Evolutionary conservation across 2,888 invertebrate species (phyloP).

Genomic region (Cordilura impudica): DNA sequence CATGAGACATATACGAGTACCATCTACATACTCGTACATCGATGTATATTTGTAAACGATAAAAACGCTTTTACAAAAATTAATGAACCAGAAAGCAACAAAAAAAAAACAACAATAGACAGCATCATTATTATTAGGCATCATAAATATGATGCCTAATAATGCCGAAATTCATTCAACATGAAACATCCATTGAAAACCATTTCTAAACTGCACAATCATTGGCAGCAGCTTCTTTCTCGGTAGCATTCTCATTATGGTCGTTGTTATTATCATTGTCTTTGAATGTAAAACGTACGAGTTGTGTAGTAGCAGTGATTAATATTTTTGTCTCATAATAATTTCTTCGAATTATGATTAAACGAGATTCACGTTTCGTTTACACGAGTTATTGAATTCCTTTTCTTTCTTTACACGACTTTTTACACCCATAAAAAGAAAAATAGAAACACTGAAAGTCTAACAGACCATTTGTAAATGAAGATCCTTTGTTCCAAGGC

Average conservation of each 20-base stretch:
- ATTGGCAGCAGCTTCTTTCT: background rate
- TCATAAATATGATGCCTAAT: slow-evolving; percentile 1
- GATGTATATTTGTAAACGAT: slow-evolving; percentile 59
- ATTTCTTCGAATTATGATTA: slow-evolving; percentile 56
- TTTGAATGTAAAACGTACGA: slow-evolving; percentile 26
- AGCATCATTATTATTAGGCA: slow-evolving; percentile 30
- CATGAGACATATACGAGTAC: slow-evolving; percentile 60
- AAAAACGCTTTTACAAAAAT: slow-evolving; percentile 57
- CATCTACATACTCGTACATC: slow-evolving; percentile 64
- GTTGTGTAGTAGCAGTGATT: slow-evolving; percentile 16
- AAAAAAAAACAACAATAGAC: slow-evolving; percentile 18
- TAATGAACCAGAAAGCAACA: slow-evolving; percentile 48
- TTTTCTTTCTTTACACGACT: slow-evolving; percentile 4
- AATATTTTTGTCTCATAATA: background rate
- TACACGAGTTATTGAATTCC: slow-evolving; percentile 47
- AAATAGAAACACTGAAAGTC: slow-evolving; percentile 42
- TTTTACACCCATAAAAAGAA: slow-evolving; percentile 2
- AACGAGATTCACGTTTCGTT: slow-evolving; percentile 54
- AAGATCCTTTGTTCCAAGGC: slow-evolving; percentile 63
- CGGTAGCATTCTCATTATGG: background rate
- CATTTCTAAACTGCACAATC: slow-evolving; percentile 47
- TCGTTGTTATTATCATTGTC: background rate
- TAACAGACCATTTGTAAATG: slow-evolving; percentile 62
- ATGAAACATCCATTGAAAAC: slow-evolving; percentile 24
- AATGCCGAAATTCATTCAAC: background rate